These are phyloP conservation scores for Hirtodrosophila duncani DNA, from an alignment of 2,888 invertebrate genomes.

Conservation along the genomic window DNA sequence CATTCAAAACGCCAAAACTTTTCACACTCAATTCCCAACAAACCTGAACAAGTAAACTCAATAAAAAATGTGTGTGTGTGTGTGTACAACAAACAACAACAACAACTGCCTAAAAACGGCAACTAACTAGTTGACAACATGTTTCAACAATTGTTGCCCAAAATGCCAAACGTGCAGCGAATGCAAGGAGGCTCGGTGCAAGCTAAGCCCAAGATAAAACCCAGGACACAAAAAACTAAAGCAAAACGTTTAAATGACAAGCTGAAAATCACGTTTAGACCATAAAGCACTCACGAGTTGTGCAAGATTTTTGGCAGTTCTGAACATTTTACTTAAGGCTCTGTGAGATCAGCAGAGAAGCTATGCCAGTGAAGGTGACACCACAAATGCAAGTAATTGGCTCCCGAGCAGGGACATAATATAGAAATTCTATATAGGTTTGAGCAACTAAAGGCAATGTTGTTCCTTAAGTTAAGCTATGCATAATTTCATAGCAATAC, in stretches of 20 bases:
- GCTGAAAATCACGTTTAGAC: slow-evolving; percentile 62
- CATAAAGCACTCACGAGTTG: slow-evolving; percentile 48
- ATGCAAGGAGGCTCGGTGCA: slow-evolving; percentile 24
- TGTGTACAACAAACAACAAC: slow-evolving; percentile 14
- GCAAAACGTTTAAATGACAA: slow-evolving; percentile 53
- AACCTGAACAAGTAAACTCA: no score
- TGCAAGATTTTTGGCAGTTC: slow-evolving; percentile 22
- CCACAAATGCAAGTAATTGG: no score
- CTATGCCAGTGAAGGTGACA: neutral
- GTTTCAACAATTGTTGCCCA: slow-evolving; percentile 65
- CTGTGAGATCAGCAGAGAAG: slow-evolving; percentile 1
- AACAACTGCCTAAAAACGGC: slow-evolving; percentile 25
- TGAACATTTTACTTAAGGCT: slow-evolving; percentile 4
- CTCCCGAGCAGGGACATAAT: no score
- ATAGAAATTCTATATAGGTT: no score
- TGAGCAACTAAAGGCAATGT: no score
- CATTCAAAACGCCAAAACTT: no score
- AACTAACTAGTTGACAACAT: slow-evolving; percentile 71
- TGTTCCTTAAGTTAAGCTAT: no score
- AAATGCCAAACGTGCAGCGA: slow-evolving; percentile 67
- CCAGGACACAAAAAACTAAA: slow-evolving; percentile 1
- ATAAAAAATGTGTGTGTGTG: slow-evolving; percentile 9
- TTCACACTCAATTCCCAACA: no score
- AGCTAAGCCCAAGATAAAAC: slow-evolving; percentile 2
- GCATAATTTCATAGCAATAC: no score